These are phyloP conservation scores for Hormaphis cornu DNA, from an alignment of 1,140 invertebrate genomes.

Conservation along the genomic window DNA sequence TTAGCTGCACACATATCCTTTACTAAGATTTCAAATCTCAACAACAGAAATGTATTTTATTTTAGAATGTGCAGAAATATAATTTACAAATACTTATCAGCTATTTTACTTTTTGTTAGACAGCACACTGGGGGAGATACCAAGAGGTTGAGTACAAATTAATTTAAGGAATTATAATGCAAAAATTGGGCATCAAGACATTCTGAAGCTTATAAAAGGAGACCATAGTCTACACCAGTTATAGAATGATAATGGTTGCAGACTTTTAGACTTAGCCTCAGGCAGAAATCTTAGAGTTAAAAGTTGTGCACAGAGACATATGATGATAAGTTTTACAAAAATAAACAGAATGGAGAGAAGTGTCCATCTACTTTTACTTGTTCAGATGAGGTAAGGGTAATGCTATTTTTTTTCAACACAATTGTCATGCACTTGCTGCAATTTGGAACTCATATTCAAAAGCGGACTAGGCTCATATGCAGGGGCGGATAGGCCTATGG, in stretches of 20 bases:
- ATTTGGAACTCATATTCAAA: too few species aligned
- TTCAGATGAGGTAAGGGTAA: too few species aligned
- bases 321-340: conserved; percentile 30
- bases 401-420: too few species aligned
- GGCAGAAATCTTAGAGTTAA: conserved; percentile 34
- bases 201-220: conserved; percentile 35
- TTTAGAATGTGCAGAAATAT: too few species aligned
- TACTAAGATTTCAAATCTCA: too few species aligned
- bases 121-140: conserved; percentile 12
- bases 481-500: too few species aligned
- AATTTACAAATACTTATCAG: too few species aligned
- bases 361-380: too few species aligned
- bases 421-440: too few species aligned
- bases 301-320: conserved; percentile 33
- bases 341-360: conserved; percentile 33
- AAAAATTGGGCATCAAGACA: conserved; percentile 31
- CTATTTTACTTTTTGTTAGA: not conserved
- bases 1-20: too few species aligned
- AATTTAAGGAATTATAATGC: conserved; percentile 34
- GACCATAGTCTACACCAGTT: conserved; percentile 39
- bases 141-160: conserved; percentile 21
- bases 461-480: too few species aligned
- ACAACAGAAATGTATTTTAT: too few species aligned
- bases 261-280: conserved; percentile 34
- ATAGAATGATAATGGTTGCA: conserved; percentile 35